A percentile compares a stretch with the other conserved stretches of the same genome.
Evolutionary conservation across 2,797 vertebrate species (phyloP).

Genomic region (Syngnathus rostellatus): DNA sequence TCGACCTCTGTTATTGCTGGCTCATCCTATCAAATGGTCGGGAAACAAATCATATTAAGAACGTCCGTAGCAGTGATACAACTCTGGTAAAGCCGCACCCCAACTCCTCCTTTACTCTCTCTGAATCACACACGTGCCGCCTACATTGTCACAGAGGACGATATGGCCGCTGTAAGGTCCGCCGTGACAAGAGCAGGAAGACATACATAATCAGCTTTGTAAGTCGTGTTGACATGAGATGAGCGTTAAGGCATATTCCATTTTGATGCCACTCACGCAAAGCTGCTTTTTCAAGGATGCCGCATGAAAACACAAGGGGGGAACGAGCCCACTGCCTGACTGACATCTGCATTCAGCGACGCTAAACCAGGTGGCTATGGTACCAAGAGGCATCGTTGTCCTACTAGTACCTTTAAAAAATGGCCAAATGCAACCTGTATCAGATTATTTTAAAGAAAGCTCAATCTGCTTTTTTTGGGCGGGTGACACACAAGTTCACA

Average conservation of each 20-base stretch:
- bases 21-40: conserved; percentile 57
- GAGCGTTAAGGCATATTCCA: conserved; percentile 54
- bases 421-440: no score
- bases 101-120: neutral
- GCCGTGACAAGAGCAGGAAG: conserved; percentile 39
- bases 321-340: conserved; percentile 39
- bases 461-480: no score
- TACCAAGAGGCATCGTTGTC: neutral
- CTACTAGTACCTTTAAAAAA: neutral
- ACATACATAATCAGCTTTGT: conserved; percentile 64
- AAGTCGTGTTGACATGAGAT: conserved; percentile 59
- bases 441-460: no score
- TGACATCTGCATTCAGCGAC: conserved; percentile 49
- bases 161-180: conserved; percentile 59
- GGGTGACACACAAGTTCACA: no score
- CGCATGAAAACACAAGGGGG: conserved; percentile 44
- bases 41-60: conserved; percentile 63
- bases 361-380: conserved; percentile 5
- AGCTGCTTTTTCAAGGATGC: conserved; percentile 52
- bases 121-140: conserved; percentile 41
- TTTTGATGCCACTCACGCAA: conserved; percentile 56
- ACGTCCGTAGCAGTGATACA: conserved; percentile 62
- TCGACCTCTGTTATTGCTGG: conserved; percentile 50
- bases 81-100: conserved; percentile 46
- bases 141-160: conserved; percentile 64